Conservation (phyloP, 2,797 vertebrate genomes). For the Anas flavirostris region DNA sequence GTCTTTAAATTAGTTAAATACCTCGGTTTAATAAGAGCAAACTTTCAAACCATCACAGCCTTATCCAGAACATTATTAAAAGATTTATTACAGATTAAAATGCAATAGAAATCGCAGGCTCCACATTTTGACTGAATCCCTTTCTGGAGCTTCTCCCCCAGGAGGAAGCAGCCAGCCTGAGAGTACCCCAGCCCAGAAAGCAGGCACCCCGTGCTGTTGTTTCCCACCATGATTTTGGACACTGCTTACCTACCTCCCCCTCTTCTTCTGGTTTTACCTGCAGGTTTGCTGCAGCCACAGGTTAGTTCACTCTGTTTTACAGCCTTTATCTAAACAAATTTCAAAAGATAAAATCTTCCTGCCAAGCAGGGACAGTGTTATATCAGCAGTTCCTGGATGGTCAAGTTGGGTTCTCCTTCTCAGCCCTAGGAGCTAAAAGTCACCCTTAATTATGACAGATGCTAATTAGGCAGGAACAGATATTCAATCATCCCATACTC, state of each 20-base stretch:
- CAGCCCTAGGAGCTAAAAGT: neutral
- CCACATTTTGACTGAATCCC: neutral
- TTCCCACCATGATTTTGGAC: slow-evolving; percentile 24
- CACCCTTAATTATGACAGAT: neutral
- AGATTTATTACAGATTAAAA: slow-evolving; percentile 61
- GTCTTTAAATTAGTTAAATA: slow-evolving; percentile 37
- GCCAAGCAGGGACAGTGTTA: rapidly evolving
- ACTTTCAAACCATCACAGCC: slow-evolving; percentile 25
- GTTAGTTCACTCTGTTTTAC: neutral
- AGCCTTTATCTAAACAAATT: neutral
- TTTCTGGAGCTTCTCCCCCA: neutral
- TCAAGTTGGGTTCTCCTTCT: neutral
- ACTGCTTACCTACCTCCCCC: neutral
- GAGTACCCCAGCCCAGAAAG: neutral
- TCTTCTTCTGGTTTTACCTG: neutral
- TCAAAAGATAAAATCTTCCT: neutral
- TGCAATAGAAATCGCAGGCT: slow-evolving; percentile 43
- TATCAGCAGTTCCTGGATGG: neutral
- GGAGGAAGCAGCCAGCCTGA: neutral
- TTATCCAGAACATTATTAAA: slow-evolving; percentile 54
- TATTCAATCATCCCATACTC: slow-evolving; percentile 1
- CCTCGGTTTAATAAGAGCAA: slow-evolving; percentile 26
- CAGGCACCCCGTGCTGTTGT: neutral
- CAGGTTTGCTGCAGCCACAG: neutral
- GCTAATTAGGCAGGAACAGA: slow-evolving; percentile 8